A percentile compares a stretch with the other conserved stretches of the same genome.
Conservation (phyloP, 2,797 vertebrate genomes). For the Adelosebastes latens region DNA sequence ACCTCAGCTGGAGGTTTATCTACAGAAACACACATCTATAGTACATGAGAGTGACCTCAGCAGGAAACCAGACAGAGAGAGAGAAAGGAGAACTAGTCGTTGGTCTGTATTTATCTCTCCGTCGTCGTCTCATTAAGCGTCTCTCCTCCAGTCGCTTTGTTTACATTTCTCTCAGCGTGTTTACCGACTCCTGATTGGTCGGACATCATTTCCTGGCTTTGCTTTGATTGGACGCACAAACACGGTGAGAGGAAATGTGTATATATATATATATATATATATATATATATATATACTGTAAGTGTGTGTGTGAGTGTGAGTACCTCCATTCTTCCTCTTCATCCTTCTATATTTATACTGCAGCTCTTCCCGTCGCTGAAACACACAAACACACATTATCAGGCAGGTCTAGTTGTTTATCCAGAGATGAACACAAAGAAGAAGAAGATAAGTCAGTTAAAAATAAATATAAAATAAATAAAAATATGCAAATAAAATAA, state of each 20-base stretch:
- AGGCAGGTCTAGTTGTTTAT: background rate
- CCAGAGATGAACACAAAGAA: no score
- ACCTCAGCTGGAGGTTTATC: background rate
- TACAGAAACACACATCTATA: background rate
- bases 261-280: background rate
- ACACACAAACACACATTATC: background rate
- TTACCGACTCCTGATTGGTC: conserved; percentile 12
- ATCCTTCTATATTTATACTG: background rate
- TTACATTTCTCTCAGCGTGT: background rate
- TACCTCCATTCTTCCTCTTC: background rate
- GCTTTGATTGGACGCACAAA: background rate
- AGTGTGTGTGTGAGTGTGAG: background rate
- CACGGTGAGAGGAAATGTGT: background rate
- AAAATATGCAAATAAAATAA: no score
- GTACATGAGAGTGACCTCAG: background rate
- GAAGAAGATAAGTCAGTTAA: no score
- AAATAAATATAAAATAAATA: no score
- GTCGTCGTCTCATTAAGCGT: background rate
- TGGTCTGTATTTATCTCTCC: background rate
- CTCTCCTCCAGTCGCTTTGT: background rate
- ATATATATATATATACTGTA: background rate
- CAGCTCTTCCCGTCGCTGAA: background rate
- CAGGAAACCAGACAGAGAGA: background rate
- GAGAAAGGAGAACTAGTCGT: background rate
- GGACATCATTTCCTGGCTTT: background rate